Conservation (phyloP, 2,113 vertebrate species). For the Sorex araneus region DNA sequence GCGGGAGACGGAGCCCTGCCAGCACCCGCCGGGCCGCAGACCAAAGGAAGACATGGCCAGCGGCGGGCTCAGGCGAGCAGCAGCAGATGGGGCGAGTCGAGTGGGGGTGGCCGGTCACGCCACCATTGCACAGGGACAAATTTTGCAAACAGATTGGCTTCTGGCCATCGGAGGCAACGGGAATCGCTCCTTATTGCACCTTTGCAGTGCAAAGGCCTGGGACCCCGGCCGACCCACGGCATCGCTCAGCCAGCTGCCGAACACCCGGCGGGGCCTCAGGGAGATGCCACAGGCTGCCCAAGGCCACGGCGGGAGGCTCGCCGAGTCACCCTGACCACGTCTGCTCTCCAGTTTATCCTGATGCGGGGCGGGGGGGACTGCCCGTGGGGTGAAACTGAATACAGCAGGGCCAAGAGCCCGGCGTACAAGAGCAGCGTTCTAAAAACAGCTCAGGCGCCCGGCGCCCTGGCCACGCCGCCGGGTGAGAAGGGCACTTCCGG, state of each 20-base stretch:
- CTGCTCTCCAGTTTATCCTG: slow-evolving; percentile 35
- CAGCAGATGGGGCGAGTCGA: not conserved
- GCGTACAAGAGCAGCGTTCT: slow-evolving; percentile 74
- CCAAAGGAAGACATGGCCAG: too few species aligned
- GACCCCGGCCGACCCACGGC: too few species aligned
- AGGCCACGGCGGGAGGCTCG: slow-evolving; percentile 23
- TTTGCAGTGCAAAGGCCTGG: not conserved
- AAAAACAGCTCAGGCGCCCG: slow-evolving; percentile 10
- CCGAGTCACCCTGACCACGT: not conserved
- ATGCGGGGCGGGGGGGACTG: slow-evolving; percentile 14
- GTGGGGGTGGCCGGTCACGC: not conserved
- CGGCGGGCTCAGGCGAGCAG: not conserved
- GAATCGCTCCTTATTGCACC: not conserved
- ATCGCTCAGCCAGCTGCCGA: not conserved
- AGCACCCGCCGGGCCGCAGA: not conserved
- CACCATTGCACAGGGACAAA: not conserved
- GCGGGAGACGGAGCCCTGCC: not conserved
- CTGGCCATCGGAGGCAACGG: not conserved
- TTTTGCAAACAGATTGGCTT: slow-evolving; percentile 30
- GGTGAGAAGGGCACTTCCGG: slow-evolving; percentile 22
- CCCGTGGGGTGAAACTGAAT: slow-evolving; percentile 32
- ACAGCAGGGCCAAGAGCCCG: slow-evolving; percentile 3
- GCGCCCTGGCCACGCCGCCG: not conserved
- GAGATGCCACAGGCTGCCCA: slow-evolving; percentile 6
- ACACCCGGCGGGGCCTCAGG: not conserved